A percentile compares a stretch with the other conserved stretches of the same genome.
phyloP scores from a whole-genome alignment of 1,140 invertebrate genomes.

The Sycophaga agraensis region DNA sequence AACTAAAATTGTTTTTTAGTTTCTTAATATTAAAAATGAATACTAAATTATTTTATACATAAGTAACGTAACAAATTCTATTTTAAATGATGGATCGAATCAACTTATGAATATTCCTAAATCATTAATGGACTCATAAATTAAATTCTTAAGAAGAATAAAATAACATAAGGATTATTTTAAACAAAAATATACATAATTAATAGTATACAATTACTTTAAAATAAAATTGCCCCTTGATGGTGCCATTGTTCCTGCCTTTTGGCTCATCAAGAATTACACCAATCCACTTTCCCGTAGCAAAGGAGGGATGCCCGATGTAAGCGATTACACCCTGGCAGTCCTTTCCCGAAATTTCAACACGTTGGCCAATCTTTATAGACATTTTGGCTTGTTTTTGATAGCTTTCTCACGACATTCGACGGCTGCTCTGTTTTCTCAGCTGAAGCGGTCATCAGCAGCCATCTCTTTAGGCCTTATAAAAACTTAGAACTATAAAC shows the following conservation, averaged over 20 bases:
- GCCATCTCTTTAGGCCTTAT: too few relatives aligned
- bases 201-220: slow-evolving; percentile 59
- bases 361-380: slow-evolving; percentile 72
- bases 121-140: too few relatives aligned
- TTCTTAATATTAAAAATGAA: too few relatives aligned
- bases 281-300: slow-evolving; percentile 88
- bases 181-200: slow-evolving; percentile 1
- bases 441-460: not conserved
- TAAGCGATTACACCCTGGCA: slow-evolving; percentile 81
- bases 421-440: slow-evolving; percentile 1
- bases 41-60: not conserved
- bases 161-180: not conserved
- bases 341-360: slow-evolving; percentile 79
- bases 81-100: too few relatives aligned
- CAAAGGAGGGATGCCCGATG: slow-evolving; percentile 81
- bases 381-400: slow-evolving; percentile 39
- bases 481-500: too few relatives aligned
- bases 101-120: too few relatives aligned
- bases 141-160: not conserved
- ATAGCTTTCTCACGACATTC: not conserved
- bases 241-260: slow-evolving; percentile 89
- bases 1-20: too few relatives aligned
- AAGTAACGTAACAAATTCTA: not conserved
- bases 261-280: slow-evolving; percentile 87
- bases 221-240: slow-evolving; percentile 84